Evolutionary conservation across 2,888 invertebrate genomes (phyloP), one percentile per base, ranked within the genome.

Genomic region (Anoplius nigerrimus): DNA sequence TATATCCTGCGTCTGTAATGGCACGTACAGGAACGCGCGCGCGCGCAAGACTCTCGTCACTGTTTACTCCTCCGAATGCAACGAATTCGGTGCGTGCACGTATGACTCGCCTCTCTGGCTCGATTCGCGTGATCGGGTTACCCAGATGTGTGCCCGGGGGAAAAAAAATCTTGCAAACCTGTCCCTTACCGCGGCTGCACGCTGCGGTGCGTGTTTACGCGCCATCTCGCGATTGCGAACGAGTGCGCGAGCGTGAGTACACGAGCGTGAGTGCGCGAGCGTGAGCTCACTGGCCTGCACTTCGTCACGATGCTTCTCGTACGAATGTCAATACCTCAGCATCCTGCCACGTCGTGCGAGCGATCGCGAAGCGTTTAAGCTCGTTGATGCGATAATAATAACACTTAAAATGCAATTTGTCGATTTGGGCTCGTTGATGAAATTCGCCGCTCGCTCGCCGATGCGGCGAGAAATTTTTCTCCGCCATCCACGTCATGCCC

Each of bases 331-430:
- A 34, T 11, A 34, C 34, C 34, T 34, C 34, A 1, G 11, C 6
- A 13, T 2, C 34, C 11, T 6, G 6, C 4, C n/a, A n/a, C 21
- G 46, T 22, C 51, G 52, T 48, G 48, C 34, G 16, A 52, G 15
- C 62, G 62, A 53, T 60, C 48, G 48, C 56, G 42, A 46, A 59
- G 55, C 69, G 48, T 55, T 46, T 20, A 34, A 58, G 53, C 51
- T 61, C 53, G 71, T 77, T 63, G 62, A 62, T 27, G 61, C 61
- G 56, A 64, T 46, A 61, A 61, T 69, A 76, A 63, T 58, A 69
- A 77, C 63, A 69, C 63, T 77, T 77, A 67, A 77, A 75, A 75
- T 18, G 45, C 67, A 65, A 69, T 77, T 52, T 70, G 34, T 60
- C 60, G 62, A 56, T 56, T 69, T 59, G 60, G 57, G 53, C 34